Base-by-base conservation (phyloP, 2,113 vertebrate genomes). In the Ptilonorhynchus violaceus region DNA sequence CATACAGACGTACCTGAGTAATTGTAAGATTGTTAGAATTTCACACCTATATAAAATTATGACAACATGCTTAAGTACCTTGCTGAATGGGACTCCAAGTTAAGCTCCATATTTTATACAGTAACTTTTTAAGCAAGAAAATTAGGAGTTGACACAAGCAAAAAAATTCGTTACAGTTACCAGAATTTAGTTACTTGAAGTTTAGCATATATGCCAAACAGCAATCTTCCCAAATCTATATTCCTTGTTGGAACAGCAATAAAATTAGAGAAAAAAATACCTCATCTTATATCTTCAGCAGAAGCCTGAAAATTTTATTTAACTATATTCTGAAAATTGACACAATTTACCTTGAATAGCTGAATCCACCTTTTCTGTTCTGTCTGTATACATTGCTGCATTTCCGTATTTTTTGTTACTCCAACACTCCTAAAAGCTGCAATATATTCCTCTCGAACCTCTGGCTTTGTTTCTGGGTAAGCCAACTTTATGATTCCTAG, bases 401-500 rank as follows among this genome's bases (percentile, higher is more conserved):
- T 98, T 81, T 99, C 98, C 0, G 98, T 96, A 93, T 98, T 99
- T 4, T 99, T 99, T 49, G 98, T 99, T 17, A 99, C 99, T 2
- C 99, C 99, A 5, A 99, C 98, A 53, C 99, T 99, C 82, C 98
- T 98, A 89, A 99, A 99, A 4, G 99, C 99, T 4, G 98, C 98
- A 72, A 99, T 97, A 49, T 99, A 99, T 68, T 99, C 99, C 89
- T 99, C 99, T 4, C 99, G 98, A 91, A 99, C 99, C 88, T 99
- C 99, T 0, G 99, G 98, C 74, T 99, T 99, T 27, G 99, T 99
- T 94, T 99, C 99, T 1, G 99, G 99, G 79, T 99, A 99, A 39
- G 99, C 99, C 98, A 99, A 95, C 88, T 99, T 99, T 94, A 99
- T 99, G 97, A 99, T 99, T 74, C 99, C 99, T 64, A 99, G 97